Evolutionary conservation across 1,140 invertebrate species (phyloP), one percentile per base, ranked within the genome.

Genomic region (Hirudo medicinalis): DNA sequence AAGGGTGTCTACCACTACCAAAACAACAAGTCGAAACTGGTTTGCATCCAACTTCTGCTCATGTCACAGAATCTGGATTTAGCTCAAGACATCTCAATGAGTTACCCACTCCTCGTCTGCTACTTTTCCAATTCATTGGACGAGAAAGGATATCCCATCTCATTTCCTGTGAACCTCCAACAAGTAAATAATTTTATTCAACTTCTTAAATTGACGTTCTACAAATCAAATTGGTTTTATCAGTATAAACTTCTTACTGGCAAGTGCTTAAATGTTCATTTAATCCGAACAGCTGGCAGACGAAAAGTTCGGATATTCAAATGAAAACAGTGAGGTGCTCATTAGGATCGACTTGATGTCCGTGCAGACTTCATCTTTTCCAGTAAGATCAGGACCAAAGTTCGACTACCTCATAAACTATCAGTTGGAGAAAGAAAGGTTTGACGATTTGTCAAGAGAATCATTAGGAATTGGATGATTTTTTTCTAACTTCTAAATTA

Each of bases 351-450:
- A 74, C 53, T 55, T 74, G 32, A 25, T 74, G 2, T 74, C 73
- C 6, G 32, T 71, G 20, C 73, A 74, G 67, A 71, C 70, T 2
- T 54, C 70, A 36, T 66, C 73, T 15, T 36, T 71, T 32, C 63
- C 55, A 22, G 57, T 74, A 57, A 49, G 73, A 29, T 67, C 73
- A 9, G 54, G 73, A 54, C 73, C 73, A 32, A 69, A 57, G 29
- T 74, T 71, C 55, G 73, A 74, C n/a, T 71, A 67, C 36, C 70
- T 72, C 43, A 27, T 67, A 20, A 71, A 74, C 17, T 70, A 74
- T 54, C 70, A 68, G 11, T 36, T 74, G 9, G 32, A 63, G 15
- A 25, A 49, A 17, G 43, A 49, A 17, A 17, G 43, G 43, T 49
- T 49, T 11, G 43, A 49, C 15, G 6, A 36, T 36, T 2, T 36